Percentiles rank a stretch among this genome's conserved stretches.
These are phyloP conservation scores for Pan troglodytes DNA, from an alignment of 2,113 vertebrate species.

Conservation along the genomic window NHGRI_mPanTro3-v2.1_pri NC_072404.2:88540501-88541000, in stretches of 20 bases:
- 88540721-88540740: neutral
- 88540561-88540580: neutral
- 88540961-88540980: slow-evolving; percentile 84
- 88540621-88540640: neutral
- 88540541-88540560: neutral
- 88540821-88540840: neutral
- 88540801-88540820: neutral
- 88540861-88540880: slow-evolving; percentile 44
- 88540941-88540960: slow-evolving; percentile 79
- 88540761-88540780: slow-evolving; percentile 50
- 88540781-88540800: slow-evolving; percentile 49
- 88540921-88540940: neutral
- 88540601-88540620: slow-evolving; percentile 28
- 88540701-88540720: neutral
- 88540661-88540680: neutral
- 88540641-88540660: neutral
- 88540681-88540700: neutral
- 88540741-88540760: slow-evolving; percentile 7
- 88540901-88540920: slow-evolving; percentile 13
- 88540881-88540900: slow-evolving; percentile 15
- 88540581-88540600: neutral
- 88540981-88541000: neutral
- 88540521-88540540: neutral
- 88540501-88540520: neutral
- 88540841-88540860: slow-evolving; percentile 46